phyloP scores from a whole-genome alignment of 2,888 invertebrate genomes.

The Dicranocentrus wangi region DNA sequence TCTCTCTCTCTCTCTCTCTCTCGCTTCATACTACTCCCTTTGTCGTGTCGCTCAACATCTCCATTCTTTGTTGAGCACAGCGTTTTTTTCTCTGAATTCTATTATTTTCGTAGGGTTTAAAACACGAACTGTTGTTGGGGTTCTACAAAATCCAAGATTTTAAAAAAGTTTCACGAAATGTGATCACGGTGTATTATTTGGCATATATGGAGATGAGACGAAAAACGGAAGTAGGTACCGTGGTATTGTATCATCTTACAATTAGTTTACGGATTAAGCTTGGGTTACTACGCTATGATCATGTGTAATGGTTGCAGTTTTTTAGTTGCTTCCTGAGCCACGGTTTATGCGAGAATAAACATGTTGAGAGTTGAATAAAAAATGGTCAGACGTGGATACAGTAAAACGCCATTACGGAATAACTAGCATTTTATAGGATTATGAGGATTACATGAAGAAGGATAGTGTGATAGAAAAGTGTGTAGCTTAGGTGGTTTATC shows the following conservation, averaged over 20 bases:
- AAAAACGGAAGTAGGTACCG: no score
- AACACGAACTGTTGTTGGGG: no score
- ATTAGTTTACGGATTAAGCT: no score
- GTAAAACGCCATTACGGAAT: slow-evolving; percentile 14
- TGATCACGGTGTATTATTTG: not conserved
- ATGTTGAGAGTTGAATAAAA: no score
- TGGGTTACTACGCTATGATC: no score
- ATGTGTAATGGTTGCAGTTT: no score
- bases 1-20: slow-evolving; percentile 8
- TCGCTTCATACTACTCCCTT: no score
- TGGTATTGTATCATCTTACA: no score
- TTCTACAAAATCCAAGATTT: no score
- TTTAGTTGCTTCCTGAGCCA: no score
- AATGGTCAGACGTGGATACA: slow-evolving; percentile 19
- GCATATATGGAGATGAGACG: not conserved
- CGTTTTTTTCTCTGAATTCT: slow-evolving; percentile 13
- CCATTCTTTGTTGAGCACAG: slow-evolving; percentile 18
- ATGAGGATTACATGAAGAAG: not conserved
- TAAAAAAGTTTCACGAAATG: not conserved
- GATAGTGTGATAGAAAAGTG: not conserved
- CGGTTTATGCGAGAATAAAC: no score
- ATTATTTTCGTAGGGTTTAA: no score
- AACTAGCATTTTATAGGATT: slow-evolving; percentile 23
- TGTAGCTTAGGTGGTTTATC: slow-evolving; percentile 30
- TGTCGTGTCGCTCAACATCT: slow-evolving; percentile 38